Base-by-base conservation (phyloP, 2,797 vertebrate genomes). In the Enteromius thamalakanensis region DNA sequence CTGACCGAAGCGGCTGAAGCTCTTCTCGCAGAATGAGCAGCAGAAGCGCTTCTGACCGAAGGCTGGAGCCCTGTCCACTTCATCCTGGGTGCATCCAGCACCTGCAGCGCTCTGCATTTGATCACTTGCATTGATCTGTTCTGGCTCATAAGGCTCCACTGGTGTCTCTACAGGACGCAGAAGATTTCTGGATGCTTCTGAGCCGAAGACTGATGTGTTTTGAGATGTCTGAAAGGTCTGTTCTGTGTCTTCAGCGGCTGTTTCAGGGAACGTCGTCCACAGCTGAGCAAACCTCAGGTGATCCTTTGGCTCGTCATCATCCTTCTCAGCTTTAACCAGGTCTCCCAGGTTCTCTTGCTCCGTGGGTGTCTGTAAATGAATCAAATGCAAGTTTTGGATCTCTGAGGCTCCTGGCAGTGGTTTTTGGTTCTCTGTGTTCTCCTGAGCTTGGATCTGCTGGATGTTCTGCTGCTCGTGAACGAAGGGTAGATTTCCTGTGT, bases 1-100 rank as follows among this genome's bases (percentile, higher is more conserved):
- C 89, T 93, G 93, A 32, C 92, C 90, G 85, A 92, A 92, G 60
- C 93, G 88, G 77, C 88, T 87, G 81, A 94, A 94, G 79, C 84
- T 88, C 60, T 91, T 92, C 76, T 87, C 87, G 26, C 93, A 94
- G 88, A 89, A 93, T 0, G 91, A 88, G 87, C 93, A 94, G 86
- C 90, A 87, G 87, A 93, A 94, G 5, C 90, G 85, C 75, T 92
- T 92, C 93, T 3, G 90, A n/a, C 87, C 88, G 6, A 29, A 88
- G 82, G n/a, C 51, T 70, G 0, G 90, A 83, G 45, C 90, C 86
- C 91, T 91, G 91, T 29, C 90, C 87, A 11, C 90, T 68, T 83
- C 90, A 19, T 19, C 17, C 49, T 7, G 17, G 49, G 17, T 19
- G 89, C 76, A 89, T 89, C 86, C 91, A 88, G 82, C 88, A 87